These are phyloP conservation scores for Saguinus imperator DNA, from an alignment of 2,113 vertebrate genomes.

Conservation along the genomic window DNA sequence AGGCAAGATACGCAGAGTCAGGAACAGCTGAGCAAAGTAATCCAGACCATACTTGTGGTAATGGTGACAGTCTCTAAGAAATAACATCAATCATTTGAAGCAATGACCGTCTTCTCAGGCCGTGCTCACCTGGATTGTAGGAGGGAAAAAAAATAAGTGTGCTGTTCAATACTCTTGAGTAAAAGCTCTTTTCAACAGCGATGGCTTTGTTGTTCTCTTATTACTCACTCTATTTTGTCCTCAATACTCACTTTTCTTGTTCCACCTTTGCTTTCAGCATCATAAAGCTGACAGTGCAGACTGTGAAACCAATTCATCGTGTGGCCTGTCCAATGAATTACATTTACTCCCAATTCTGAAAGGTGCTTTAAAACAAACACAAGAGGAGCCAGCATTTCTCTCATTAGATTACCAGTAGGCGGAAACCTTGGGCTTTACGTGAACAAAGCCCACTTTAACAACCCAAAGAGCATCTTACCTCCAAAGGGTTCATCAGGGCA, in stretches of 20 bases:
- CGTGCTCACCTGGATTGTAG: constrained; percentile 9
- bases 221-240: constrained; percentile 27
- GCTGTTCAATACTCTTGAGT: neutral
- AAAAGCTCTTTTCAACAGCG: neutral
- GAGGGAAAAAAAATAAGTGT: neutral
- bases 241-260: neutral
- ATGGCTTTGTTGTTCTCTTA: constrained; percentile 21
- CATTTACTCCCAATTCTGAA: constrained; percentile 61
- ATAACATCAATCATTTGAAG: constrained; percentile 41
- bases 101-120: constrained; percentile 14
- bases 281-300: constrained; percentile 43
- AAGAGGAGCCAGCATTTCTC: neutral
- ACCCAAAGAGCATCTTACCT: neutral
- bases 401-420: constrained; percentile 49
- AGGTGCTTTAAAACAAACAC: constrained; percentile 24
- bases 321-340: constrained; percentile 43
- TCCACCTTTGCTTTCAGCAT: neutral
- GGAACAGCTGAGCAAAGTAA: constrained; percentile 12
- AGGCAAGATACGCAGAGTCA: neutral
- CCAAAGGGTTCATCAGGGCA: neutral
- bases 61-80: constrained; percentile 1
- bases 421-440: neutral
- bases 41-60: neutral
- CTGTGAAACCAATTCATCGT: neutral
- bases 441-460: neutral